Conservation (phyloP, 2,888 invertebrate genomes). For the Amiota minor region DNA sequence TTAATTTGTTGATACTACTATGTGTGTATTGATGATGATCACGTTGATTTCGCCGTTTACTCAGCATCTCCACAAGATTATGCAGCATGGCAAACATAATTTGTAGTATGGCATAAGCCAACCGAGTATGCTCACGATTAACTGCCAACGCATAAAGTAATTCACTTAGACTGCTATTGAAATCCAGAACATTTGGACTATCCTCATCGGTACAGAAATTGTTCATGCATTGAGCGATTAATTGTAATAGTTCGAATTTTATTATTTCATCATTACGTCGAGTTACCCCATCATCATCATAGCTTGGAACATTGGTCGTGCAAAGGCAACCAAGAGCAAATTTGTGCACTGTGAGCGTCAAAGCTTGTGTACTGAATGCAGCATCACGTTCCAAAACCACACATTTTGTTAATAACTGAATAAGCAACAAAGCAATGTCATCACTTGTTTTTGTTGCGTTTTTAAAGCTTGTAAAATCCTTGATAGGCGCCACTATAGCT, state of each 20-base stretch:
- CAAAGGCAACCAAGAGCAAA: slow-evolving; percentile 68
- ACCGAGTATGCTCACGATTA: slow-evolving; percentile 50
- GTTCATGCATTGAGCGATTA: slow-evolving; percentile 68
- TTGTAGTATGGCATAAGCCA: slow-evolving; percentile 63
- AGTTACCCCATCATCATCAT: slow-evolving; percentile 43
- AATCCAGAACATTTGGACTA: slow-evolving; percentile 58
- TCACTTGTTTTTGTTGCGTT: slow-evolving; percentile 61
- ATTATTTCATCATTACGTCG: slow-evolving; percentile 62
- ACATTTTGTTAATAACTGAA: slow-evolving; percentile 67
- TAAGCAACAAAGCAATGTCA: slow-evolving; percentile 68
- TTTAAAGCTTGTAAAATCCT: slow-evolving; percentile 51
- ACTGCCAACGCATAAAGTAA: slow-evolving; percentile 56
- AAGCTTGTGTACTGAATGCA: slow-evolving; percentile 58
- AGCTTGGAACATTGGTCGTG: slow-evolving; percentile 40
- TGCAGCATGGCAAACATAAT: slow-evolving; percentile 68
- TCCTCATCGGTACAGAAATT: slow-evolving; percentile 64
- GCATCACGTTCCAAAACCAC: slow-evolving; percentile 64
- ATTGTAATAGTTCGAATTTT: slow-evolving; percentile 64
- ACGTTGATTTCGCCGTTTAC: slow-evolving; percentile 4
- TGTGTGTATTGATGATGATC: slow-evolving; percentile 31
- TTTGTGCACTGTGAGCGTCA: slow-evolving; percentile 65
- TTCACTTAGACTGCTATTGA: slow-evolving; percentile 62
- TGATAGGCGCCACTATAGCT: slow-evolving; percentile 10
- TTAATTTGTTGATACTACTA: slow-evolving; percentile 42
- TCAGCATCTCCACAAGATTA: slow-evolving; percentile 57